Percentiles rank a stretch among this genome's conserved stretches.
phyloP scores from a whole-genome alignment of 2,797 vertebrate species.

The Cottoperca gobio region DNA sequence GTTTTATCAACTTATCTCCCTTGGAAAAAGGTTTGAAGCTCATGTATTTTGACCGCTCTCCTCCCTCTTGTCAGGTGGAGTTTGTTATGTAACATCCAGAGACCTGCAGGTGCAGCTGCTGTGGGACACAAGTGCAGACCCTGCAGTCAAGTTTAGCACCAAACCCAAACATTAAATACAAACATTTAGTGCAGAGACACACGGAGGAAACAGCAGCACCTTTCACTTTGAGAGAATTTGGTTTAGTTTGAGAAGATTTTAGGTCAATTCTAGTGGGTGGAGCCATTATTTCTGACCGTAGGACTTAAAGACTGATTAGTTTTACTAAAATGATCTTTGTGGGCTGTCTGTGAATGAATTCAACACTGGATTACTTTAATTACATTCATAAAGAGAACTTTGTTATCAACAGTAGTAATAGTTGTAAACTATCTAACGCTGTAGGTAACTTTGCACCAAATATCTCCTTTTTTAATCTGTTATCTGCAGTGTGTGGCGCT shows the following conservation, averaged over 20 bases:
- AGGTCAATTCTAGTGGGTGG: not conserved
- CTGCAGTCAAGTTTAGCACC: conserved; percentile 10
- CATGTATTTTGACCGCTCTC: conserved; percentile 42
- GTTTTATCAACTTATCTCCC: not conserved
- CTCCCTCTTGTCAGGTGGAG: conserved; percentile 26
- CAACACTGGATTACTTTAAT: not conserved
- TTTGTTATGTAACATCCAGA: conserved; percentile 48
- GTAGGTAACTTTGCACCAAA: no score
- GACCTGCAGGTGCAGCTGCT: conserved; percentile 65
- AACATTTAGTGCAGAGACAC: conserved; percentile 10
- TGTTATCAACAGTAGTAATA: not conserved
- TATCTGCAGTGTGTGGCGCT: no score
- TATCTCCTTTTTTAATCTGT: no score
- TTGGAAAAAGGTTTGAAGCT: conserved; percentile 13
- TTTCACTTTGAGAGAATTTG: not conserved
- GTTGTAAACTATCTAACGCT: no score
- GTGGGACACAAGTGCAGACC: no score
- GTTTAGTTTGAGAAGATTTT: not conserved
- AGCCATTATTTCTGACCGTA: not conserved
- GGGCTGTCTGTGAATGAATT: not conserved
- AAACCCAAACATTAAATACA: conserved; percentile 7
- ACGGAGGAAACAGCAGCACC: conserved; percentile 7
- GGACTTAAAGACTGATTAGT: not conserved
- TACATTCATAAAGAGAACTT: not conserved
- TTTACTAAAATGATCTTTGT: not conserved